phyloP scores from a whole-genome alignment of 2,888 invertebrate genomes.

The Cancer borealis region DNA sequence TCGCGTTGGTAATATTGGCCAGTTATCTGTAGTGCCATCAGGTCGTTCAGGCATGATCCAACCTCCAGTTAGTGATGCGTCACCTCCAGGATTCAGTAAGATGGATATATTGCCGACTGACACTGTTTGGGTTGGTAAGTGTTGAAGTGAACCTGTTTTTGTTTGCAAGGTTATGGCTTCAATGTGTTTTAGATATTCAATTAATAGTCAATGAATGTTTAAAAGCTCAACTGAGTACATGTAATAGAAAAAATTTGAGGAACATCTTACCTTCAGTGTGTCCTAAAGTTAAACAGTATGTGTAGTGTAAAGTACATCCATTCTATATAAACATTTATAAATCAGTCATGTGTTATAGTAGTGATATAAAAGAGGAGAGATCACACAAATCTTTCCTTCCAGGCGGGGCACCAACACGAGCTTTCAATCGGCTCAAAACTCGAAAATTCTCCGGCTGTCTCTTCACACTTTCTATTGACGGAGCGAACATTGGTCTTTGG shows the following conservation, averaged over 20 bases:
- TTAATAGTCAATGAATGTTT: background rate
- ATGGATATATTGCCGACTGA: slow-evolving; percentile 82
- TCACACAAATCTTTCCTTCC: slow-evolving; percentile 77
- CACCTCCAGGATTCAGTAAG: slow-evolving; percentile 83
- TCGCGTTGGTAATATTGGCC: slow-evolving; percentile 86
- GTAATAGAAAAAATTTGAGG: no score
- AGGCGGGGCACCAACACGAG: slow-evolving; percentile 81
- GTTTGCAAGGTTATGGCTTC: slow-evolving; percentile 76
- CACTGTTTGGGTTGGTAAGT: slow-evolving; percentile 79
- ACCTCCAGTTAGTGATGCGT: slow-evolving; percentile 81
- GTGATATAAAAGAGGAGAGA: background rate
- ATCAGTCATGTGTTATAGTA: background rate
- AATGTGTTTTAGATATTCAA: background rate
- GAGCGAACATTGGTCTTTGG: slow-evolving; percentile 91
- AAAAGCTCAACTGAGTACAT: no score
- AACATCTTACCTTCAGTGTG: no score
- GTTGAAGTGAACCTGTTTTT: slow-evolving; percentile 80
- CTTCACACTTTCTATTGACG: slow-evolving; percentile 89
- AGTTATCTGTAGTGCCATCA: slow-evolving; percentile 85
- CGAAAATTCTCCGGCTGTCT: slow-evolving; percentile 86
- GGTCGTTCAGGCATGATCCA: background rate
- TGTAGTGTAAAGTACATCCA: background rate
- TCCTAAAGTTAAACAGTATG: background rate
- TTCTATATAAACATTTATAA: background rate
- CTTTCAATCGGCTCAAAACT: slow-evolving; percentile 58